Base-by-base conservation (phyloP, 2,113 vertebrate genomes). In the Rhizomys pruinosus region DNA sequence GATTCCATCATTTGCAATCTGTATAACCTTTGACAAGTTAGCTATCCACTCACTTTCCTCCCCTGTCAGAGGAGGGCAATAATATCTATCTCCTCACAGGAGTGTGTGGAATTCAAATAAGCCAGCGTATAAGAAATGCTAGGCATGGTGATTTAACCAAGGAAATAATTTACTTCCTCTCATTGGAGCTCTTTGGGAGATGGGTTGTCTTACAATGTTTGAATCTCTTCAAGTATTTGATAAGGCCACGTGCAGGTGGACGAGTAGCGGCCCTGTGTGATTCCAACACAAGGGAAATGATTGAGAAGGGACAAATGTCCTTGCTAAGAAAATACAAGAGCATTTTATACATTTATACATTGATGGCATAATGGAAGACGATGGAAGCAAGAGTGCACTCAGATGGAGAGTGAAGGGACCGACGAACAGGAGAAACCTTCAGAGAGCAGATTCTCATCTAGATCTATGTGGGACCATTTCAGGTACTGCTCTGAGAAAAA, bases 121-220 rank as follows among this genome's bases (percentile, higher is more conserved):
- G 64, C 17, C 34, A 34, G 13, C 4, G 4, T n/a, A 69, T 63
- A 47, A 72, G 42, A 94, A 84, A 20, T 32, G 19, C 7, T 61
- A 87, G 73, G 20, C 37, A 84, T n/a, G 66, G 15, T 73, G 59
- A 80, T 68, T 72, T 89, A 66, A 17, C 17, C 64, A 57, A 39
- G 37, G 72, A 76, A 80, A 25, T 47, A 84, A 74, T 69, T 79
- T 78, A 34, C 20, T 61, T 72, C n/a, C 0, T 61, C 22, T 44
- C 11, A 55, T 15, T 88, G 29, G 59, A 37, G n/a, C 20, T 27
- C 78, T 59, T 64, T 64, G n/a, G 52, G 34, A 73, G 20, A 32
- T 66, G 69, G 20, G 6, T 23, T 87, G 59, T 92, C 78, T 73
- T 78, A 78, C 69, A 87, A 3, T 84, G 81, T 73, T 86, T 89